Conservation (phyloP, 2,888 invertebrate species). For the Trichacis sp. region DNA sequence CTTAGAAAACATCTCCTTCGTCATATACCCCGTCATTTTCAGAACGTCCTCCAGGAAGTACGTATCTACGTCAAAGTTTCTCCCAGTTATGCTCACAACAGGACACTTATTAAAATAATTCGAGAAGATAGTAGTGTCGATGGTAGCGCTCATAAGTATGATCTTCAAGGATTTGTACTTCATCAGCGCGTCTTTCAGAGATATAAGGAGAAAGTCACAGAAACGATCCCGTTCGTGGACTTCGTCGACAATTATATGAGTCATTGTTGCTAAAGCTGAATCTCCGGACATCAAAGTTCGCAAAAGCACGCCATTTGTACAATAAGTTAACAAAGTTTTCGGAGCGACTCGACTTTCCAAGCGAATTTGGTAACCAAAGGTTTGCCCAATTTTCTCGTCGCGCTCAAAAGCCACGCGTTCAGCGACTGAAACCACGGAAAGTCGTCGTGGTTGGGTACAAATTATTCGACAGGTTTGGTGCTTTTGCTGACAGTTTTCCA, state of each 20-base stretch:
- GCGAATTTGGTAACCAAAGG: constrained; percentile 91
- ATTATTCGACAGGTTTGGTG: constrained; percentile 83
- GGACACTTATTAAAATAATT: constrained; percentile 87
- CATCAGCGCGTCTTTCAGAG: constrained; percentile 81
- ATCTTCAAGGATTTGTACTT: constrained; percentile 81
- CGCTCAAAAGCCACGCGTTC: constrained; percentile 87
- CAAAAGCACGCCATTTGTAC: constrained; percentile 91
- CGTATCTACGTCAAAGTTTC: constrained; percentile 80
- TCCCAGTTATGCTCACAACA: constrained; percentile 82
- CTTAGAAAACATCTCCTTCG: constrained; percentile 69
- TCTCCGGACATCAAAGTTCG: constrained; percentile 88
- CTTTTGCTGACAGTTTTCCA: constrained; percentile 78
- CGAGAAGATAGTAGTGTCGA: constrained; percentile 85
- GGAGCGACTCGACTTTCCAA: constrained; percentile 87
- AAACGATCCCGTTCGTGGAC: constrained; percentile 95
- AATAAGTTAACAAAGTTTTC: constrained; percentile 86
- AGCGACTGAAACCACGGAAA: constrained; percentile 91
- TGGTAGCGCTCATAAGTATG: constrained; percentile 95
- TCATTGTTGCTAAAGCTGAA: constrained; percentile 77
- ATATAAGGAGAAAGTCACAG: constrained; percentile 92
- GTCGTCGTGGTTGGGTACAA: constrained; percentile 92
- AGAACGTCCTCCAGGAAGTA: constrained; percentile 87
- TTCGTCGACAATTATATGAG: constrained; percentile 93
- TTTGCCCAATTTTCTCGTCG: constrained; percentile 75
- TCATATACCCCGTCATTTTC: constrained; percentile 72